Conservation (phyloP, 2,113 vertebrate species). For the Platichthys flesus region DNA sequence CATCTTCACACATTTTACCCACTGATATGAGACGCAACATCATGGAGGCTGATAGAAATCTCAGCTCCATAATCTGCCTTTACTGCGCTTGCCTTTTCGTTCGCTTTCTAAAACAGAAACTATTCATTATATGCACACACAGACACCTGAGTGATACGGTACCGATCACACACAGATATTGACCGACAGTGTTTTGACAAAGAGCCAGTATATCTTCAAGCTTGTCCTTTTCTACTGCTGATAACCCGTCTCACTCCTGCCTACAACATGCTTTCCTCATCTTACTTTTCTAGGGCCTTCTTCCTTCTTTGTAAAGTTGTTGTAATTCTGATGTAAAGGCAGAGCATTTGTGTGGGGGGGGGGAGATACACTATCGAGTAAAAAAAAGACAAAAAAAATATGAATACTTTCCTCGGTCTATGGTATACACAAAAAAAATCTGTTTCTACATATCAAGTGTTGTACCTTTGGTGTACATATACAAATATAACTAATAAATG, state of each 20-base stretch:
- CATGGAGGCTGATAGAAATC: slow-evolving; percentile 22
- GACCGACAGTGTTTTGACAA: slow-evolving; percentile 40
- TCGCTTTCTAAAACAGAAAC: slow-evolving; percentile 29
- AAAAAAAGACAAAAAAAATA: slow-evolving; percentile 60
- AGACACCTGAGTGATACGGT: slow-evolving; percentile 47
- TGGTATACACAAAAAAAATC: slow-evolving; percentile 79
- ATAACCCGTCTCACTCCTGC: slow-evolving; percentile 58
- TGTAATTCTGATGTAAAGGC: slow-evolving; percentile 85
- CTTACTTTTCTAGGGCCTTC: slow-evolving; percentile 82
- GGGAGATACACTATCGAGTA: slow-evolving; percentile 72
- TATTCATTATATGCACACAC: slow-evolving; percentile 52
- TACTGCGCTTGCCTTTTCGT: slow-evolving; percentile 62
- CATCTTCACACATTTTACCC: slow-evolving; percentile 24
- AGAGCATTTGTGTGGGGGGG: slow-evolving; percentile 60
- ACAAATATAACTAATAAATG: slow-evolving; percentile 96
- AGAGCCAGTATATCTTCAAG: slow-evolving; percentile 51
- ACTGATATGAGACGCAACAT: slow-evolving; percentile 18
- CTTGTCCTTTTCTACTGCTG: slow-evolving; percentile 66
- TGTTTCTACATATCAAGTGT: slow-evolving; percentile 92
- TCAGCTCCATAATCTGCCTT: slow-evolving; percentile 54
- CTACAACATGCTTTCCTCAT: slow-evolving; percentile 62
- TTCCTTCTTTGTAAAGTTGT: slow-evolving; percentile 82
- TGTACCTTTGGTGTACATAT: slow-evolving; percentile 97
- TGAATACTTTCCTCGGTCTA: slow-evolving; percentile 80
- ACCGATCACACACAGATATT: slow-evolving; percentile 31